Conservation (phyloP, 2,888 invertebrate genomes). For the Dermolepida albohirtum region DNA sequence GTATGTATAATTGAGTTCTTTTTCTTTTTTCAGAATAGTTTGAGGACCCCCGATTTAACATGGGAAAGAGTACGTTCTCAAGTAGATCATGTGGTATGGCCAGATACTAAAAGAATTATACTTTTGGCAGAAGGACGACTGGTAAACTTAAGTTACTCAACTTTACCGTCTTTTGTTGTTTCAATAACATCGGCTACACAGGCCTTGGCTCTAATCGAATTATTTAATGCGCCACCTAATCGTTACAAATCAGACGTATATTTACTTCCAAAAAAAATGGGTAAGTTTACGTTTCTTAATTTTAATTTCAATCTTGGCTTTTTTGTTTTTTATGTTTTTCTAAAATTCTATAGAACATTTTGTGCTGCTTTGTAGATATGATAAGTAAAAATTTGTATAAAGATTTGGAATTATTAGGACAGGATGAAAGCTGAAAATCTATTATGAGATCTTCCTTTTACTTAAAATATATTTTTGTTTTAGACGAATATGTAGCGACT, state of each 20-base stretch:
- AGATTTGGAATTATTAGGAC: too few relatives aligned
- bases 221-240: constrained; percentile 95
- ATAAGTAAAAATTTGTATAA: too few relatives aligned
- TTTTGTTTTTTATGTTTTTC: too few relatives aligned
- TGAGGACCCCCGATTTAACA: constrained; percentile 92
- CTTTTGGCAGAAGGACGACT: constrained; percentile 94
- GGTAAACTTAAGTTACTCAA: constrained; percentile 96
- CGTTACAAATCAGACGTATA: constrained; percentile 98
- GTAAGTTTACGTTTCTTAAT: constrained; percentile 65
- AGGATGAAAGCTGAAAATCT: too few relatives aligned
- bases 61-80: constrained; percentile 98
- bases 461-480: constrained; percentile 43
- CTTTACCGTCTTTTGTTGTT: constrained; percentile 97
- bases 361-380: too few relatives aligned
- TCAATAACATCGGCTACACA: constrained; percentile 98
- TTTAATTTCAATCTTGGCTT: too few relatives aligned
- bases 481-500: constrained; percentile 97
- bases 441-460: too few relatives aligned
- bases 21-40: constrained; percentile 74
- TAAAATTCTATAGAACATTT: too few relatives aligned
- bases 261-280: constrained; percentile 98
- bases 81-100: constrained; percentile 99
- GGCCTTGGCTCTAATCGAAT: constrained; percentile 95
- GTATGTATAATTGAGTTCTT: constrained; percentile 41
- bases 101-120: constrained; percentile 94